phyloP scores from a whole-genome alignment of 2,113 vertebrate genomes.

The Megaceryle torquata region DNA sequence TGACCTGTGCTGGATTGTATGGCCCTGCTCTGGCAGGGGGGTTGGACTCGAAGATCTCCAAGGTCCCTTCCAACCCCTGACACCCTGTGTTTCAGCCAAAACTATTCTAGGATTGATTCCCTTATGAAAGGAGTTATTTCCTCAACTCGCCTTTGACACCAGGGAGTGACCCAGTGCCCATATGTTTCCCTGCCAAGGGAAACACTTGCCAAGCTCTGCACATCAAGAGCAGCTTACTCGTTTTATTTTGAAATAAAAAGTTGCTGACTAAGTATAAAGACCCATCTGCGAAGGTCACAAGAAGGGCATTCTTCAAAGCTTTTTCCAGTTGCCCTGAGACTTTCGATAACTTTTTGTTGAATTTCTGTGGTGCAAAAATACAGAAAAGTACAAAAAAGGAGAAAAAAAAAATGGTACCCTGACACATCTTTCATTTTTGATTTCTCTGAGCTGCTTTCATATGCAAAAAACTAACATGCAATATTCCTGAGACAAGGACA shows the following conservation, averaged over 20 bases:
- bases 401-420: neutral
- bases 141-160: accelerated
- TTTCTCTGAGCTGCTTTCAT: neutral
- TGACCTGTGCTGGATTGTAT: too few relatives aligned
- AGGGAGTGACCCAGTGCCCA: neutral
- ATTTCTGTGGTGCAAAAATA: neutral
- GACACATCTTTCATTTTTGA: neutral
- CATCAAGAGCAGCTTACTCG: neutral
- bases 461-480: neutral
- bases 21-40: too few relatives aligned
- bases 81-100: too few relatives aligned
- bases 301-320: neutral
- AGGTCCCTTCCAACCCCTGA: too few relatives aligned
- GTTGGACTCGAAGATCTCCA: too few relatives aligned
- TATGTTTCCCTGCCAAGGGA: neutral
- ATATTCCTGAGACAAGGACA: neutral
- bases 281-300: neutral
- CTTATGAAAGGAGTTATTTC: neutral
- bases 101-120: too few relatives aligned
- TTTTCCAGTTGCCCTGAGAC: neutral
- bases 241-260: neutral
- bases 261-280: neutral
- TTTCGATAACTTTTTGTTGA: neutral
- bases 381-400: neutral
- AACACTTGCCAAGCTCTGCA: neutral